Percentiles rank a stretch among this genome's conserved stretches.
Conservation (phyloP, 1,140 invertebrate species). For the Eueides isabella region DNA sequence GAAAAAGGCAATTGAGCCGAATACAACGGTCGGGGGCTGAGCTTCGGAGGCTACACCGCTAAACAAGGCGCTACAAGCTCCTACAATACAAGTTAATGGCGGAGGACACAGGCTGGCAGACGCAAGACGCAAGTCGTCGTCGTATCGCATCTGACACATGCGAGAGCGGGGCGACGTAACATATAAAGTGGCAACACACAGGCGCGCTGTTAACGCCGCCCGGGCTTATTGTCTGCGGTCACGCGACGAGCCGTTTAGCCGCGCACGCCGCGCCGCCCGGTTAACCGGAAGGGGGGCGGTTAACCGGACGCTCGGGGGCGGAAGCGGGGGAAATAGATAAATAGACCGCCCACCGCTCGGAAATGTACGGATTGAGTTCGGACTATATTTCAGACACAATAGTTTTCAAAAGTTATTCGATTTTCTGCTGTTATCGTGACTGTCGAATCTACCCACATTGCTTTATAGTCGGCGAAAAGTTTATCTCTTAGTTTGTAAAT, state of each 20-base stretch:
- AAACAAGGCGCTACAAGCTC: slow-evolving; percentile 68
- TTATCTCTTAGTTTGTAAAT: background rate
- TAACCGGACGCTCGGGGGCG: slow-evolving; percentile 79
- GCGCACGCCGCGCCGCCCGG: slow-evolving; percentile 76
- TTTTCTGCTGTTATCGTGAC: slow-evolving; percentile 71
- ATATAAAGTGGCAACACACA: slow-evolving; percentile 81
- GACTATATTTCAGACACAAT: slow-evolving; percentile 80
- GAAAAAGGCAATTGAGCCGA: slow-evolving; percentile 76
- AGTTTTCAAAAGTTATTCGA: slow-evolving; percentile 80
- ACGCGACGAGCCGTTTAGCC: slow-evolving; percentile 81
- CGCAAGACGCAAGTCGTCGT: slow-evolving; percentile 27
- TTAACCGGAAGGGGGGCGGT: slow-evolving; percentile 81
- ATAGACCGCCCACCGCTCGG: slow-evolving; percentile 79
- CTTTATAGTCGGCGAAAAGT: background rate
- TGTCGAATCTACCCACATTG: slow-evolving; percentile 41
- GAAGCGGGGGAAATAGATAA: slow-evolving; percentile 82
- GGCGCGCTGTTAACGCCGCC: slow-evolving; percentile 79
- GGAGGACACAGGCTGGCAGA: slow-evolving; percentile 45
- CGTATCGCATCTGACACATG: slow-evolving; percentile 42
- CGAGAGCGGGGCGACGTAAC: slow-evolving; percentile 76
- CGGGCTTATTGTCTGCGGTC: slow-evolving; percentile 82
- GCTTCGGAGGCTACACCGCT: slow-evolving; percentile 48
- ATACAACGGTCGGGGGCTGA: slow-evolving; percentile 52
- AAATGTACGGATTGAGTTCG: slow-evolving; percentile 81
- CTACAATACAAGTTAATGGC: slow-evolving; percentile 68